These are phyloP conservation scores for Halictus quadricinctus DNA, from an alignment of 2,888 invertebrate genomes.

Conservation along the genomic window DNA sequence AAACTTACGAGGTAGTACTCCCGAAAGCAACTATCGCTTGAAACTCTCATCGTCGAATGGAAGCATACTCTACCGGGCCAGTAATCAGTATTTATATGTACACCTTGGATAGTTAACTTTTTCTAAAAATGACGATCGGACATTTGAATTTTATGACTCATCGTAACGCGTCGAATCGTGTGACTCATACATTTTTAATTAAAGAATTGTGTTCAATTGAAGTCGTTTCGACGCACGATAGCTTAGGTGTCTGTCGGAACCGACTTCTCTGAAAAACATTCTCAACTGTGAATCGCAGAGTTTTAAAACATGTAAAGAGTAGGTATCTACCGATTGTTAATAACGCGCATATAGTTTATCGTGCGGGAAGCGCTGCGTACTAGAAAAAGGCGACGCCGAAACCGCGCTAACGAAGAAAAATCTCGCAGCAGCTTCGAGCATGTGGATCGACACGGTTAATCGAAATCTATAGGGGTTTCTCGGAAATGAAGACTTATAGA, in stretches of 20 bases:
- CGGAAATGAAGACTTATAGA: conserved; percentile 74
- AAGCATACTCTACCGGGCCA: not conserved
- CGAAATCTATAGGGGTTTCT: conserved; percentile 72
- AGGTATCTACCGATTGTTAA: not conserved
- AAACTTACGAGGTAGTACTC: no score
- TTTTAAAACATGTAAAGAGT: not conserved
- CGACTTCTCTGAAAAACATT: not conserved
- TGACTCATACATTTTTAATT: not conserved
- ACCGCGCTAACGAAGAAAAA: conserved; percentile 72
- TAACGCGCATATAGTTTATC: not conserved
- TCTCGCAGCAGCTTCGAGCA: conserved; percentile 52
- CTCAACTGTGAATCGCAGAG: not conserved
- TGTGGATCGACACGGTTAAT: conserved; percentile 68
- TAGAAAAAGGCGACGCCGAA: not conserved
- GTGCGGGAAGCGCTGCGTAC: no score
- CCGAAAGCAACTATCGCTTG: no score
- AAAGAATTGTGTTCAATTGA: not conserved
- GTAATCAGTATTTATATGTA: not conserved
- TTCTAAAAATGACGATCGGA: not conserved
- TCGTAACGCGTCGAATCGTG: not conserved
- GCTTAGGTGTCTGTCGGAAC: not conserved
- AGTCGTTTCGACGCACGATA: not conserved
- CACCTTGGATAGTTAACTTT: not conserved
- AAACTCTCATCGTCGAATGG: no score
- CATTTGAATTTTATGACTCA: not conserved